Evolutionary conservation across 2,888 invertebrate species (phyloP), one percentile per base, ranked within the genome.

Genomic region (Celastrina argiolus): DNA sequence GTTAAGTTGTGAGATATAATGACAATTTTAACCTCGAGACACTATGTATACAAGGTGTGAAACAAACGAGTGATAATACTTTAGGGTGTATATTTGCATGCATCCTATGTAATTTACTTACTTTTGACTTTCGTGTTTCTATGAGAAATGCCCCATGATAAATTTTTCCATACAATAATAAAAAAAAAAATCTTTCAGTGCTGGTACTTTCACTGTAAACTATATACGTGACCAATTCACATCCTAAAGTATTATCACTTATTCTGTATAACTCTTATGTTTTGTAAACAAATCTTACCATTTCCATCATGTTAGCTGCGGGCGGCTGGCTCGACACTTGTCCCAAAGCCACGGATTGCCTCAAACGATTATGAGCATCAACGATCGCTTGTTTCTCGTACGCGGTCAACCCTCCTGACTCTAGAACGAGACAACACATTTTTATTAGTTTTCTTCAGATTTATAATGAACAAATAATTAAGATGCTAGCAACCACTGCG

Each of bases 271-370:
- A 51, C 1, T 51, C 12, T 39, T 16, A 14, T 58, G 14, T 58
- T 1, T 34, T 2, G 5, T 7, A 34, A 56, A 12, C 7, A 26
- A 59, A 65, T 70, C 92, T 84, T 86, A 96, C 96, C 93, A 97
- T 94, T 92, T 97, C 96, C 89, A 95, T 94, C 96, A 97, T 96
- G 85, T 97, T 96, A 74, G 95, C 94, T 31, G 96, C 95, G 66
- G 95, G 94, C 22, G 96, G 95, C 77, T 97, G 97, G 71, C 92
- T 92, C 73, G 93, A 92, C 76, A 96, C 94, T 79, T 94, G 94
- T 63, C 97, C 97, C 74, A 95, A 91, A 69, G 97, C 96, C 71
- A 97, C 94, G 58, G 93, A 92, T 83, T 96, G 96, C 78, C 97
- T 92, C 71, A 96, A 92, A 74, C 93, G 93, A 87, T 97, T 97